These are phyloP conservation scores for Anguilla megastoma DNA, from an alignment of 2,797 vertebrate genomes.

Conservation along the genomic window DNA sequence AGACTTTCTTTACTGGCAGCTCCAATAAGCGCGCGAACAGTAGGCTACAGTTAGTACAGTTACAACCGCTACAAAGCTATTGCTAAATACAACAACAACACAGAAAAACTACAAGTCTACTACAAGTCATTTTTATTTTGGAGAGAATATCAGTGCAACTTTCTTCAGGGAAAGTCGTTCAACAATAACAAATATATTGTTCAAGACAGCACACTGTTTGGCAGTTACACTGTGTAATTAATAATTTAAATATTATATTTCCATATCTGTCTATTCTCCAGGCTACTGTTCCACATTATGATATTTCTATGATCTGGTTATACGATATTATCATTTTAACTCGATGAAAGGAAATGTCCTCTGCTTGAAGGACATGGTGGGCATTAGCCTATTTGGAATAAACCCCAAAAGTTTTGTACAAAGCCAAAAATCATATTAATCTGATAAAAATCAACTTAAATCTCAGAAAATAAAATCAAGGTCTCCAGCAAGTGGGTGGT, in stretches of 20 bases:
- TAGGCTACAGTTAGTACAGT: too few species aligned
- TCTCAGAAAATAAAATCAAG: background rate
- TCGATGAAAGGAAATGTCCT: background rate
- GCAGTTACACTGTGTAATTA: background rate
- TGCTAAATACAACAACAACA: too few species aligned
- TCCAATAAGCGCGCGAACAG: too few species aligned
- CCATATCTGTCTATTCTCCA: background rate
- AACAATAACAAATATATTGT: background rate
- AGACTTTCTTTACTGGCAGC: background rate
- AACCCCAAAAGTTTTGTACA: background rate
- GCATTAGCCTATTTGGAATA: background rate
- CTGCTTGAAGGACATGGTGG: background rate
- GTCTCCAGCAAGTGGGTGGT: background rate
- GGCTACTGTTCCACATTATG: background rate
- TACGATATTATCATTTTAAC: background rate
- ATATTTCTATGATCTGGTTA: background rate
- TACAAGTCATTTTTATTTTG: background rate
- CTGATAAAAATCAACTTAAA: background rate
- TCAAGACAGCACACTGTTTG: background rate
- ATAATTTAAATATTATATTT: background rate
- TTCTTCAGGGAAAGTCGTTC: background rate
- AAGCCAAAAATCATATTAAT: background rate
- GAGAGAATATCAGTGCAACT: background rate
- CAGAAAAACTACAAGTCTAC: too few species aligned
- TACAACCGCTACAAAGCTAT: too few species aligned